A percentile compares a stretch with the other conserved stretches of the same genome.
Evolutionary conservation across 1,140 invertebrate genomes (phyloP).

Genomic region (Alviniconcha marisindica): DNA sequence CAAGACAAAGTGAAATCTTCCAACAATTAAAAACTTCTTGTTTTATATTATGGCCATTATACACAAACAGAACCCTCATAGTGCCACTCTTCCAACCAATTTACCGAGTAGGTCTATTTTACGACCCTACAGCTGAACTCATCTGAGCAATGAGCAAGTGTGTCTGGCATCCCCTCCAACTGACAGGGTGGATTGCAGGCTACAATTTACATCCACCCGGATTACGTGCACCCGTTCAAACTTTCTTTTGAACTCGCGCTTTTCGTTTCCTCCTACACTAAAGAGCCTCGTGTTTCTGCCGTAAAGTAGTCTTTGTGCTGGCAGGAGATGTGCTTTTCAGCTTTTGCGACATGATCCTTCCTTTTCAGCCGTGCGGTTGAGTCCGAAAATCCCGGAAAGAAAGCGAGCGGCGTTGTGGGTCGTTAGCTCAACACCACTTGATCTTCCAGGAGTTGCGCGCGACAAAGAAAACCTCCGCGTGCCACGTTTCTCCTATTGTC

Average conservation of each 20-base stretch:
- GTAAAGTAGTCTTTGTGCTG: slow-evolving; percentile 32
- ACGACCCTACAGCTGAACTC: neutral
- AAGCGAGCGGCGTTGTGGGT: neutral
- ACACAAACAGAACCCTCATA: too few relatives aligned
- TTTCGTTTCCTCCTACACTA: neutral
- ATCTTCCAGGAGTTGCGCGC: neutral
- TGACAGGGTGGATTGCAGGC: neutral
- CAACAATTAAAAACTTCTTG: too few relatives aligned
- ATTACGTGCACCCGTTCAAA: neutral
- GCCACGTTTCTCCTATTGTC: neutral
- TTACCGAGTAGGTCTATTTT: neutral
- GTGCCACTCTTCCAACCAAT: too few relatives aligned
- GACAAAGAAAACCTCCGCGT: neutral
- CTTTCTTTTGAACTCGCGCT: slow-evolving; percentile 4
- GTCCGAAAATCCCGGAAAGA: neutral
- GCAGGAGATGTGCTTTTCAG: slow-evolving; percentile 17
- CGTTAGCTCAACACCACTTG: slow-evolving; percentile 14
- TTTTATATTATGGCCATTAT: too few relatives aligned
- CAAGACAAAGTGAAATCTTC: too few relatives aligned
- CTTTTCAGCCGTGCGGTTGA: neutral
- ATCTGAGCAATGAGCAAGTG: neutral
- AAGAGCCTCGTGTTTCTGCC: slow-evolving; percentile 30
- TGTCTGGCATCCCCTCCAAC: neutral
- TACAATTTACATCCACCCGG: slow-evolving; percentile 13
- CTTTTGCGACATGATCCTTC: neutral